phyloP scores from a whole-genome alignment of 2,113 vertebrate genomes.

The Cyprinodon tularosa region DNA sequence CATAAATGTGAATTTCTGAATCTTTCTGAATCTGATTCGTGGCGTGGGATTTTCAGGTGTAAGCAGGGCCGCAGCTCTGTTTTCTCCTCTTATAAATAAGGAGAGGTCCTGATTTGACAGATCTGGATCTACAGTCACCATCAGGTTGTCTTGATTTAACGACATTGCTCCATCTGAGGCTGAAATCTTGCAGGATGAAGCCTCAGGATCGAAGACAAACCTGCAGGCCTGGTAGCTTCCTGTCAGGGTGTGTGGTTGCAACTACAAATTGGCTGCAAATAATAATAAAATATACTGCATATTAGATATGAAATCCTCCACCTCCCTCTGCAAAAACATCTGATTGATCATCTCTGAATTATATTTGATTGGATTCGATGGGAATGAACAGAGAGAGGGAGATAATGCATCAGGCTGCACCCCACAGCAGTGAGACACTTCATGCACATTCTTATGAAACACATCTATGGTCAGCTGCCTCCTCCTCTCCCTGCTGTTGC shows the following conservation, averaged over 20 bases:
- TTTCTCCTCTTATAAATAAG: slow-evolving; percentile 41
- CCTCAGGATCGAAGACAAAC: slow-evolving; percentile 25
- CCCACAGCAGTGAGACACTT: slow-evolving; percentile 25
- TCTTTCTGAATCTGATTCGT: slow-evolving; percentile 13
- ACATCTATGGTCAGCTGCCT: slow-evolving; percentile 42
- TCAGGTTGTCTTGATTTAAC: slow-evolving; percentile 25
- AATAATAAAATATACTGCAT: slow-evolving; percentile 1
- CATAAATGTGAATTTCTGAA: slow-evolving; percentile 5
- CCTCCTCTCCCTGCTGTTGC: slow-evolving; percentile 3
- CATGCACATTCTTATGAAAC: slow-evolving; percentile 32
- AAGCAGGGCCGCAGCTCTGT: slow-evolving; percentile 60
- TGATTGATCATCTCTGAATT: not conserved
- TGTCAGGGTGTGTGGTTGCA: slow-evolving; percentile 48
- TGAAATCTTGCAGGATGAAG: not conserved
- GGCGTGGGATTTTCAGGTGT: slow-evolving; percentile 37
- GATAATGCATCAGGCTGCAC: slow-evolving; percentile 22
- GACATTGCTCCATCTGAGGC: not conserved
- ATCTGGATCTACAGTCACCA: slow-evolving; percentile 46
- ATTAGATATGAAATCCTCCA: slow-evolving; percentile 6
- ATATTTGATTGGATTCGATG: not conserved
- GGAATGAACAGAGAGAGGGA: not conserved
- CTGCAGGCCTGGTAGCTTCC: slow-evolving; percentile 61
- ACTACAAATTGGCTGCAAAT: slow-evolving; percentile 36
- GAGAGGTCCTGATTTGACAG: slow-evolving; percentile 22
- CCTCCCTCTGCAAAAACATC: not conserved